Evolutionary conservation across 2,113 vertebrate genomes (phyloP).

Genomic region (Oreochromis niloticus): DNA sequence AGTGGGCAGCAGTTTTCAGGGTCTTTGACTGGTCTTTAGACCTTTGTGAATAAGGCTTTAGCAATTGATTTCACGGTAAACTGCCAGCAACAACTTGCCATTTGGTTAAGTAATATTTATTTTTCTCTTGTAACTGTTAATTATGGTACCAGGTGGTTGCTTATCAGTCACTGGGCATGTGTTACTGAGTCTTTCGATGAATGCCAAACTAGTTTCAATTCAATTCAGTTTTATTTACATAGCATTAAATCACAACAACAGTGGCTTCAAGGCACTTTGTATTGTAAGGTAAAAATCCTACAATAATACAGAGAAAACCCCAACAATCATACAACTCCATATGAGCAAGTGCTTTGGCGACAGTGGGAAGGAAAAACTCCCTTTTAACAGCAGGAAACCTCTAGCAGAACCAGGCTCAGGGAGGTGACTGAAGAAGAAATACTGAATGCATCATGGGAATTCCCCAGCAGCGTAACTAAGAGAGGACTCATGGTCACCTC

Average conservation of each 20-base stretch:
- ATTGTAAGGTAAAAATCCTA: not conserved
- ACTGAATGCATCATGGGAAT: not conserved
- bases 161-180: not conserved
- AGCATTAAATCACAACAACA: not conserved
- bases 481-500: not conserved
- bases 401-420: not conserved
- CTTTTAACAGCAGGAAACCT: not conserved
- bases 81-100: not conserved
- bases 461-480: not conserved
- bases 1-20: not conserved
- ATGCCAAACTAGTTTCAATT: not conserved
- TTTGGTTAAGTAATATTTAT: not conserved
- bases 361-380: not conserved
- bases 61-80: accelerated
- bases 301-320: not conserved
- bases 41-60: not conserved
- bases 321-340: not conserved
- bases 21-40: accelerated
- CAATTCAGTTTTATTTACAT: not conserved
- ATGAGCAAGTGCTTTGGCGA: not conserved
- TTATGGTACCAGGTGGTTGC: not conserved
- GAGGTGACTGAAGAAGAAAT: not conserved
- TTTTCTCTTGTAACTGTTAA: not conserved
- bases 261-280: not conserved
- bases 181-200: accelerated